Evolutionary conservation across 2,888 invertebrate genomes (phyloP).

Genomic region (Volucella inflata): DNA sequence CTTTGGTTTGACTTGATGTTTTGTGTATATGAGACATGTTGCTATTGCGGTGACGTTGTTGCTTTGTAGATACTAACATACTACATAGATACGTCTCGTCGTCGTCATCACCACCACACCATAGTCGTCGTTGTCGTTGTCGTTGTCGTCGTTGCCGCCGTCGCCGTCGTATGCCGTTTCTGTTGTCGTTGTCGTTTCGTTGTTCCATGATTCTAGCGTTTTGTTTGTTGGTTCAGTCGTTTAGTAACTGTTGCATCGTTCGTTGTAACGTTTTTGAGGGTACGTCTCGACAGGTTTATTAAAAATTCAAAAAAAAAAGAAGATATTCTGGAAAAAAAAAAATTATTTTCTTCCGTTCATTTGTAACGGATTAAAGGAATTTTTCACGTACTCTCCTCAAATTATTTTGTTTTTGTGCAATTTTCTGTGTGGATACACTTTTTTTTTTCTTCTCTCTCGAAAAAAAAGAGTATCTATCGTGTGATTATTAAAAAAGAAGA

Average conservation of each 20-base stretch:
- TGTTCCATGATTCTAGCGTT: slow-evolving; percentile 69
- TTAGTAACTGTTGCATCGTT: slow-evolving; percentile 84
- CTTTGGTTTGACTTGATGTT: background rate
- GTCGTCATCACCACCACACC: slow-evolving; percentile 29
- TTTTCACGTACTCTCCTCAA: no score
- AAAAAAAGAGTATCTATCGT: no score
- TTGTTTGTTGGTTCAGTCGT: slow-evolving; percentile 80
- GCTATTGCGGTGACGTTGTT: slow-evolving; percentile 66
- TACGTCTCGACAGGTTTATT: slow-evolving; percentile 61
- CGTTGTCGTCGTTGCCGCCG: slow-evolving; percentile 22
- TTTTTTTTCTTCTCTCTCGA: background rate
- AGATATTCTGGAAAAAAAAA: background rate
- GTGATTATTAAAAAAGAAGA: no score
- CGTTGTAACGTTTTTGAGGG: slow-evolving; percentile 76
- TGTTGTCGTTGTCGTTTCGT: slow-evolving; percentile 55
- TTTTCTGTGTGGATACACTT: slow-evolving; percentile 18
- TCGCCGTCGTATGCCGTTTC: slow-evolving; percentile 5
- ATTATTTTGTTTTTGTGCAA: background rate
- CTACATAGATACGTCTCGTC: slow-evolving; percentile 52
- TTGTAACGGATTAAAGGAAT: background rate
- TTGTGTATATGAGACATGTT: slow-evolving; percentile 68
- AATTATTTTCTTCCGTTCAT: background rate
- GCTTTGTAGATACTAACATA: slow-evolving; percentile 19
- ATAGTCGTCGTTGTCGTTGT: slow-evolving; percentile 15
- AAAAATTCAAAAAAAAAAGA: slow-evolving; percentile 15